Base-by-base conservation (phyloP, 2,113 vertebrate genomes). In the Haplochromis burtoni region DNA sequence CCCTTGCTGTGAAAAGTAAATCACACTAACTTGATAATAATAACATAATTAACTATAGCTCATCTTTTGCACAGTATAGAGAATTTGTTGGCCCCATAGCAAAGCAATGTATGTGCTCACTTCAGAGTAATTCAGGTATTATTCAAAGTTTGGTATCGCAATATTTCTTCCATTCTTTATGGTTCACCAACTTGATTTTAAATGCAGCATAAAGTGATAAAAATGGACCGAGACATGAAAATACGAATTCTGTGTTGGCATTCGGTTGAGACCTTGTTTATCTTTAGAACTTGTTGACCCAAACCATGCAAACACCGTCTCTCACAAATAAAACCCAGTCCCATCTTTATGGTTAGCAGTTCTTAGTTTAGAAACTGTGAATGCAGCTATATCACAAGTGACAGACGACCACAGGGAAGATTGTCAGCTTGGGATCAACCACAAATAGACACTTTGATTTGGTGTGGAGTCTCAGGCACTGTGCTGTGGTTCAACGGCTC, bases 331-430 rank as follows among this genome's bases (percentile, higher is more conserved):
- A 79, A 91, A 21, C 33, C 80, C 54, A 86, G 42, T 73, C 54
- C 40, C 55, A 33, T 81, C 35, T 81, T 81, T 84, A 66, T 87
- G 87, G 87, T 82, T n/a, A 31, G 38, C 81, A 45, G 73, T 49
- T 89, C 90, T 89, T 45, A 87, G 49, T 94, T 92, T 90, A 87
- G 91, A 92, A 89, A 82, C 81, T 42, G 35, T 81, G 53, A 35
- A 31, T 57, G 47, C 49, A 51, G 26, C 78, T 68, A 38, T 80
- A 83, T 91, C 82, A 85, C 89, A 73, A 29, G 6, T 19, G 63
- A 42, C 68, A 53, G 88, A 80, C 86, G 10, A 55, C 89, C 82
- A 3, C 83, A 42, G 78, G 33, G 51, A 81, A 68, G 87, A 90
- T 53, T 85, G 91, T 89, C 81, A 59, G 59, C 76, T 80, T 81